Evolutionary conservation across 2,888 invertebrate species (phyloP), one percentile per base, ranked within the genome.

Genomic region (Operophtera brumata): DNA sequence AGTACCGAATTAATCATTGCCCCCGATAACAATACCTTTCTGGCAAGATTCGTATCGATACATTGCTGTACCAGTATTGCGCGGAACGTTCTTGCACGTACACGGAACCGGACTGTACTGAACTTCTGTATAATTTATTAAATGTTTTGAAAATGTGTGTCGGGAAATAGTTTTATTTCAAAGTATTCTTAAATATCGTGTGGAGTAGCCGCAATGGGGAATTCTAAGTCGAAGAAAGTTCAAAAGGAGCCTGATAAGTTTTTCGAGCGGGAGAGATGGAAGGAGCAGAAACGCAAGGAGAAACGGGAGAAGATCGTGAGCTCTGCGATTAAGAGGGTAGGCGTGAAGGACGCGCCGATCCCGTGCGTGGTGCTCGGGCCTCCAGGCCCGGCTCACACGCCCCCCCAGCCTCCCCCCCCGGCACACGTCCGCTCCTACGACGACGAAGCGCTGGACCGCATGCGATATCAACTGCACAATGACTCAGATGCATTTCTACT

Each of bases 401-500:
- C 67, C 47, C 58, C 71, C 6, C 67, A 75, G n/a, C 73, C 79
- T 10, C 62, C 82, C n/a, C 63, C 81, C 55, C 78, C 82, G 1
- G 69, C 81, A 40, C 78, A 80, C 39, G 66, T 79, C 2, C 78
- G 82, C 43, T 80, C 84, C 52, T 90, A 90, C 61, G 92, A 92
- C 62, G 90, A 92, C 47, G 89, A 90, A 57, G 87, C 92, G 45
- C 79, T 93, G 51, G 77, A 87, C 41, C 84, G 86, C 40, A 85
- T 95, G 89, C 84, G 91, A 63, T 86, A 91, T 66, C 92, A 93
- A 70, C 87, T 94, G 11, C 82, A 89, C 40, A 87, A 89, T 6
- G 92, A 94, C 64, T 91, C 94, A 6, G 92, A 94, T 69, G 89
- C 91, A 3, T 96, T 96, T 77, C 83, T 96, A 8, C 80, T 96